Base-by-base conservation (phyloP, 2,888 invertebrate species). In the Tenthredo scrophulariae region DNA sequence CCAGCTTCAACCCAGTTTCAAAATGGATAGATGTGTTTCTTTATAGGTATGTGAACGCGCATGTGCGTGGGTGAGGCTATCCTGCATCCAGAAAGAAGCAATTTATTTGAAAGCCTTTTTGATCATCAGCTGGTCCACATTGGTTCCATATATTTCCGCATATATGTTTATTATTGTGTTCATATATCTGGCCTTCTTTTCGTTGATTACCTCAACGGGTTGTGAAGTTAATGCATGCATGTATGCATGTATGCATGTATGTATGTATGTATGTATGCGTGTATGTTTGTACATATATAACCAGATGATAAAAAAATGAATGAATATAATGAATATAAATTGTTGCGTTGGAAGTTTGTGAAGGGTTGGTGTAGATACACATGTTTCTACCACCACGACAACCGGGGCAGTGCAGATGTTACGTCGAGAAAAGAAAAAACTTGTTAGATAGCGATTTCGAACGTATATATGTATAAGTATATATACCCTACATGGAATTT, bases 31-130 rank as follows among this genome's bases (percentile, higher is more conserved):
- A 37, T 62, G 62, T 22, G 22, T 26, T 62, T 26, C 22, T 22
- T 62, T 26, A 37, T 37, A 54, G 6, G 33, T 54, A 54, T 15
- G 54, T 33, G 77, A 54, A 77, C 15, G 37, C 62, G 10, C 37
- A 62, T 58, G 62, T 26, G 74, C 10, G 72, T 43, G 22, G 22
- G 10, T 54, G 58, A 58, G 46, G 50, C 50, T 50, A 77, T 18
- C 50, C 33, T 29, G 18, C 50, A 50, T 77, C 46, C 13, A 77
- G 18, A 50, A 54, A n/a, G 37, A 37, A 79, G 58, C 79, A 79
- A 79, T 79, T 79, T 62, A 58, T 79, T 37, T 79, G 79, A 79
- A 79, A 79, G 79, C 79, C 58, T 79, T 79, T 79, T 58, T 79
- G 79, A 79, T 54, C 79, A 79, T 46, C 79, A 22, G 37, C 54